Evolutionary conservation across 35 echinoderm and acorn worm species (phyloP), one percentile per base, ranked within the genome.

Genomic region (Acanthaster planci): DNA sequence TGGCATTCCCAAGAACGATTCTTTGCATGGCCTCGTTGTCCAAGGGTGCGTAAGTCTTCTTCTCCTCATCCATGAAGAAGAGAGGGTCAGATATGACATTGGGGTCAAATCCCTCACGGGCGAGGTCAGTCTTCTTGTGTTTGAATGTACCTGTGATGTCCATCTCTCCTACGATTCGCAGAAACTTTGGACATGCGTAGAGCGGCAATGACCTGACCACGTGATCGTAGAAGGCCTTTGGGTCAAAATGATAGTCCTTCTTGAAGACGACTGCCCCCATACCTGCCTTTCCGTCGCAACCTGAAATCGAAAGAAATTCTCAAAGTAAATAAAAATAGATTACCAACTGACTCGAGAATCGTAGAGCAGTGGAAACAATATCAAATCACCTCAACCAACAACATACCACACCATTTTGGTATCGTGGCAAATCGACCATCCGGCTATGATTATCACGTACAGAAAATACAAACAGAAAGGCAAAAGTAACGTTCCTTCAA

Each of bases 101-200:
- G 10, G 84, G 87, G 50, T 90, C 88, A 59, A 90, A 94, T 19
- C 88, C 87, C 26, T 88, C 72, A 38, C 90, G 90, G 1, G 82
- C 56, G 38, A 94, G 50, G 21, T 82, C 79, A 27, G 38, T 72
- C 78, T 94, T 94, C 60, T 52, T 81, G 67, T 94, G 92, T 44
- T 94, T 94, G 79, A 86, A 94, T 2, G 92, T 94, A n/a, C 57
- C 78, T 0, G 92, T 94, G 14, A 89, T 77, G 21, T 90, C 67
- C 86, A 89, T 93, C n/a, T 85, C 59, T 19, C 38, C 40, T 38
- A 88, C 30, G 27, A 92, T 18, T 9, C 90, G 85, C 15, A 93
- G 64, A 47, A 93, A 88, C 72, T 87, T 87, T 35, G 90, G 90
- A 37, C 86, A 83, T 10, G 90, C 90, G 40, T 93, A 93, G 35